Evolutionary conservation across 2,888 invertebrate species (phyloP), one percentile per base, ranked within the genome.

Genomic region (Rhingia campestris): DNA sequence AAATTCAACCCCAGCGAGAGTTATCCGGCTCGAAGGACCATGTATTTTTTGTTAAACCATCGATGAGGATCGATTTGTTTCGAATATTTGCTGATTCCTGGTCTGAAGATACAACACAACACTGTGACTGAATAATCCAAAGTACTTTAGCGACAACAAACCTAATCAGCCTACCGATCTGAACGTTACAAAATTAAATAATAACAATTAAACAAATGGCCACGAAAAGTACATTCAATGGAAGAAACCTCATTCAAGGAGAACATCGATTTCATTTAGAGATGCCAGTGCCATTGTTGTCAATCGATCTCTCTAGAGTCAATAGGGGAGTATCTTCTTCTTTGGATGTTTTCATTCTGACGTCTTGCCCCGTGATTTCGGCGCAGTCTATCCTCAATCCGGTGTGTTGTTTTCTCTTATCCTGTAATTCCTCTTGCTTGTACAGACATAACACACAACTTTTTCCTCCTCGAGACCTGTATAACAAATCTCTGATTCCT

Each of bases 131-230:
- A 22, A 22, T 2, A 22, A 22, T 22, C 22, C 22, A 22, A 22
- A 22, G 1, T 22, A 22, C 22, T 22, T 22, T 22, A 22, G 22
- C 1, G 1, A 22, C 22, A 22, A 22, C 22, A 2, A 22, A 22
- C 1, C 2, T 22, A 22, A 2, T 22, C 67, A 43, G 49, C 49
- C 12, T 4, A 32, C 14, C 45, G 45, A 66, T 54, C 66, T 72
- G 61, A 75, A 70, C 22, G 22, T 22, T 22, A 51, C 30, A 39
- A 70, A 81, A 82, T 82, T 77, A 77, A 82, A 77, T 67, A 82
- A 73, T 82, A 82, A 82, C 72, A 82, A 82, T 82, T 82, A 82
- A 73, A 73, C 63, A 77, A 77, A 82, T 73, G 63, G 73, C 82
- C 73, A 77, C 82, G 77, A 82, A 82, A 77, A 82, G 67, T 73